A percentile compares a stretch with the other conserved stretches of the same genome.
Evolutionary conservation across 2,797 vertebrate genomes (phyloP).

Genomic region (Galaxias olidus): DNA sequence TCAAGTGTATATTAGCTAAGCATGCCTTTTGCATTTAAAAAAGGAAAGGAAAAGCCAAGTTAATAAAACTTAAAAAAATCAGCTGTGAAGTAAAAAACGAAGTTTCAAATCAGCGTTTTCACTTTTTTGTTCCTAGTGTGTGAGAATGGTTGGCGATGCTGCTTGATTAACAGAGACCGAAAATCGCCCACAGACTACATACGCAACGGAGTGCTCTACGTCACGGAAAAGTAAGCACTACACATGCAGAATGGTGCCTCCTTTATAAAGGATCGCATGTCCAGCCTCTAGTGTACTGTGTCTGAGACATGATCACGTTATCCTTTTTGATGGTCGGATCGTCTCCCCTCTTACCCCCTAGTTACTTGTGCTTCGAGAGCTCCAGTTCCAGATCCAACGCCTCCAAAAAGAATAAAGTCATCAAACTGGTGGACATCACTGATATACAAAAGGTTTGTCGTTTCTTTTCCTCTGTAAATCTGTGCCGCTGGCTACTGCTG

Average conservation of each 20-base stretch:
- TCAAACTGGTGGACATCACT: constrained; percentile 88
- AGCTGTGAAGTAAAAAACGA: too few relatives aligned
- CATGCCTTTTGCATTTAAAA: too few relatives aligned
- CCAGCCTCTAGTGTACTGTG: neutral
- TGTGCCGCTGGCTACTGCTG: neutral
- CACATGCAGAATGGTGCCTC: neutral
- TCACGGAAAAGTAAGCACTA: constrained; percentile 91
- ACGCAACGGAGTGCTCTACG: constrained; percentile 91
- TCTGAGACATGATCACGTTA: too few relatives aligned
- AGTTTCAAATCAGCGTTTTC: too few relatives aligned
- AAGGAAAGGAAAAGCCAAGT: too few relatives aligned
- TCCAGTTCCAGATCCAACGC: constrained; percentile 88
- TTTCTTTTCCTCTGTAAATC: neutral
- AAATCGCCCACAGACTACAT: constrained; percentile 98
- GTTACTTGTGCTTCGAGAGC: constrained; percentile 95
- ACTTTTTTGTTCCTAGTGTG: constrained; percentile 74
- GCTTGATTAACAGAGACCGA: constrained; percentile 93
- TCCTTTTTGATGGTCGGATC: neutral
- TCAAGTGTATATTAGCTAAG: too few relatives aligned
- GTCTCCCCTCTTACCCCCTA: constrained; percentile 47
- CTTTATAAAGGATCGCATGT: too few relatives aligned
- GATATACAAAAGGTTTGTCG: constrained; percentile 93
- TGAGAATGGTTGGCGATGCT: constrained; percentile 96
- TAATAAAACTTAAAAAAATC: too few relatives aligned
- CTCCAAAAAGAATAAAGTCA: constrained; percentile 97